These are phyloP conservation scores for Synergus laeviventris DNA, from an alignment of 2,888 invertebrate genomes.

Conservation along the genomic window DNA sequence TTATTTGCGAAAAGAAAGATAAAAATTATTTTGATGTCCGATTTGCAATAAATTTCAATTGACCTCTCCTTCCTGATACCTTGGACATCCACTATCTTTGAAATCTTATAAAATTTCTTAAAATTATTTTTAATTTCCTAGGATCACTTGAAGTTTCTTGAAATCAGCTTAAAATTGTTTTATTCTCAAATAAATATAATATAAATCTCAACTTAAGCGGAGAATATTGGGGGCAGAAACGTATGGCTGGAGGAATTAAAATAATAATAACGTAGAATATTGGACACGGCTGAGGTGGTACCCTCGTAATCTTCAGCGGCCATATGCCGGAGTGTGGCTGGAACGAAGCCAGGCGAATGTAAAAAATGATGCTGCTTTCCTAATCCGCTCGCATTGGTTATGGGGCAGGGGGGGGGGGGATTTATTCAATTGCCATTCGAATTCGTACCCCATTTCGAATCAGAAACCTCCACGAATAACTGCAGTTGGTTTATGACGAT, in stretches of 20 bases:
- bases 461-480: conserved; percentile 37
- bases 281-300: conserved; percentile 68
- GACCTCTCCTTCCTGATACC: too few species aligned
- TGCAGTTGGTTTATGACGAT: conserved; percentile 44
- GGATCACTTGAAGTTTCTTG: too few species aligned
- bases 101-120: too few species aligned
- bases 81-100: too few species aligned
- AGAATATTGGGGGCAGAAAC: conserved; percentile 17
- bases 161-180: conserved; percentile 7
- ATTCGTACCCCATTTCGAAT: conserved; percentile 33
- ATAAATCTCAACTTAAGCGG: conserved; percentile 24
- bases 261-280: conserved; percentile 72
- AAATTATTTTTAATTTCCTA: too few species aligned
- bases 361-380: conserved; percentile 66
- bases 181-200: neutral
- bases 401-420: conserved; percentile 63
- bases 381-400: conserved; percentile 67
- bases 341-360: conserved; percentile 68
- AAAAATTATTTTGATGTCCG: too few species aligned
- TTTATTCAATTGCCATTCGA: conserved; percentile 70
- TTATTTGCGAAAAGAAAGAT: too few species aligned
- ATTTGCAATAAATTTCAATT: too few species aligned
- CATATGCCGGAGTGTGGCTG: conserved; percentile 69
- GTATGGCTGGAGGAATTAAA: conserved; percentile 64
- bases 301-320: conserved; percentile 70